phyloP scores from a whole-genome alignment of 2,888 invertebrate genomes.

The Noctua fimbriata region DNA sequence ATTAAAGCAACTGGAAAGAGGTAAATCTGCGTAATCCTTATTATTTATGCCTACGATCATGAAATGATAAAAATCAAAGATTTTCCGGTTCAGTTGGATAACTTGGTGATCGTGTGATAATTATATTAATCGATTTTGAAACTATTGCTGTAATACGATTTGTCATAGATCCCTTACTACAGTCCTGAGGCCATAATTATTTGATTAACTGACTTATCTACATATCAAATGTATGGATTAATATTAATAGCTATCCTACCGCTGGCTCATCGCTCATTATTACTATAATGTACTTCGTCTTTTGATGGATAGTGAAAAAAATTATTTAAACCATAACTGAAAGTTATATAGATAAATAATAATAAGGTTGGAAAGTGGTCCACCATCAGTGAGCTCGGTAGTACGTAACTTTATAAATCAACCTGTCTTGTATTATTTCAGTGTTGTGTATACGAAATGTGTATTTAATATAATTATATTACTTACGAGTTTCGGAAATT shows the following conservation, averaged over 20 bases:
- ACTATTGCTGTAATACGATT: background rate
- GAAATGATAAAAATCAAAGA: background rate
- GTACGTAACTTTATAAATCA: too few relatives aligned
- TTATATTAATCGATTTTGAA: background rate
- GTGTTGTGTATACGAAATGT: constrained; percentile 2
- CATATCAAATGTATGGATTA: background rate
- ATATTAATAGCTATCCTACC: background rate
- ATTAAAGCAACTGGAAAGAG: constrained; percentile 70
- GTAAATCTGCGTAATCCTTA: constrained; percentile 68
- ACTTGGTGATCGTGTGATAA: background rate
- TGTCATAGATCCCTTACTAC: too few relatives aligned
- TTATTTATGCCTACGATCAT: constrained; percentile 6
- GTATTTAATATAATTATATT: too few relatives aligned
- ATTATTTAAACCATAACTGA: background rate
- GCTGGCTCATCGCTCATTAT: background rate
- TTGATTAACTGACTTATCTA: background rate
- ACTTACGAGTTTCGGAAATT: too few relatives aligned
- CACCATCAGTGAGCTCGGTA: background rate
- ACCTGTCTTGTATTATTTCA: background rate
- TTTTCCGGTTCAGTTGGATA: background rate
- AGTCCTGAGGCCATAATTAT: background rate
- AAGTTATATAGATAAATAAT: background rate
- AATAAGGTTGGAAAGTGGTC: background rate
- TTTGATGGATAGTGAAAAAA: background rate
- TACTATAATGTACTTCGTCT: background rate